Evolutionary conservation across 2,888 invertebrate species (phyloP), one percentile per base, ranked within the genome.

Genomic region (Drosophila prolongata): DNA sequence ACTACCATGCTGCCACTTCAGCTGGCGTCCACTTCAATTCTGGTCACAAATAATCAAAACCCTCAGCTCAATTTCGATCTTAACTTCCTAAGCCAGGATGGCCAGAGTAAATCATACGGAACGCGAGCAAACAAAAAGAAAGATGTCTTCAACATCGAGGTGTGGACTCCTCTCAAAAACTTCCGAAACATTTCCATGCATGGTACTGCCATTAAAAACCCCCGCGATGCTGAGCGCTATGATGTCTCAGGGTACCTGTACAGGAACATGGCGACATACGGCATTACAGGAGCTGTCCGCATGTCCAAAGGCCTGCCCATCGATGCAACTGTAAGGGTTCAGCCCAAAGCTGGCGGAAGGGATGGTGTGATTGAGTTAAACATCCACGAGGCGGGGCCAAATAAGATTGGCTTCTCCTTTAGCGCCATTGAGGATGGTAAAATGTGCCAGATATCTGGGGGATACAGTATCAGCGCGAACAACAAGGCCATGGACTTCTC

Each of bases 401-500:
- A 90, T 44, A 91, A 90, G 9, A 81, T 89, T 9, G 84, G 88
- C 16, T 91, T 91, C 75, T 89, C 89, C 9, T 90, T 92, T 37
- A 90, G 89, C 67, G 87, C 91, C 24, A 87, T 91, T 57, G 92
- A 93, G 84, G 91, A 92, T 70, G 91, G 92, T 16, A 92, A 91
- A 76, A 93, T 92, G 90, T 92, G 92, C 57, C 92, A 92, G 79
- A 85, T 92, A 35, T 90, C 90, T 0, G 92, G 92, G 0, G 91
- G 92, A 30, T 92, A 93, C 68, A 90, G 90, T 19, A 74, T 91
- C 5, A 86, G 89, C 38, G 90, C 90, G 54, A 87, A 87, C 72
- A 87, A 91, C 19, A 92, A 93, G n/a, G 80, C 76, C 71, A 93
- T 93, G 92, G 92, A 93, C 75, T 90, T 93, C 69, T 91, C 90